A percentile compares a stretch with the other conserved stretches of the same genome.
phyloP scores from a whole-genome alignment of 2,888 invertebrate species.

The Caenorhabditis virilis region DNA sequence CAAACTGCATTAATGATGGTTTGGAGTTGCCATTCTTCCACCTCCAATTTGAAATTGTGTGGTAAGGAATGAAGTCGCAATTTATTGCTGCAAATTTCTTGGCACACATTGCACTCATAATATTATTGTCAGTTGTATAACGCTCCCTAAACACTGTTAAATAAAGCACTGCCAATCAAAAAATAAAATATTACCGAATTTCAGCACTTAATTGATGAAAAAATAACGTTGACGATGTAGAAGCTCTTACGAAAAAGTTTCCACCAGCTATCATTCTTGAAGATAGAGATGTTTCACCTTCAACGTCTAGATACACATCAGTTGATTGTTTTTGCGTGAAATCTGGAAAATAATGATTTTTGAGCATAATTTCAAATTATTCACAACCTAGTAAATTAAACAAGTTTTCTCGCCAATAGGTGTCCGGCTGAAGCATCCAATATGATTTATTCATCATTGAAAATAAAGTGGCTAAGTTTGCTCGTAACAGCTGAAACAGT shows the following conservation, averaged over 20 bases:
- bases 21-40: constrained; percentile 41
- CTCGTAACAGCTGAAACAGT: constrained; percentile 62
- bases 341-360: constrained; percentile 10
- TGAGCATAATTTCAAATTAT: background rate
- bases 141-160: constrained; percentile 31
- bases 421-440: constrained; percentile 64
- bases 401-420: constrained; percentile 61
- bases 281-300: constrained; percentile 54
- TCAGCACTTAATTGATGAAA: constrained; percentile 48
- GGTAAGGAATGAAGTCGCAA: constrained; percentile 60
- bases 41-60: constrained; percentile 58
- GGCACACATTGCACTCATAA: constrained; percentile 60
- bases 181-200: constrained; percentile 21
- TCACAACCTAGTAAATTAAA: constrained; percentile 55
- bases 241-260: constrained; percentile 56
- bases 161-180: background rate
- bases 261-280: constrained; percentile 65
- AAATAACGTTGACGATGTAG: constrained; percentile 42
- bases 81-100: constrained; percentile 33
- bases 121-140: constrained; percentile 64
- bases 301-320: constrained; percentile 50
- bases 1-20: constrained; percentile 38
- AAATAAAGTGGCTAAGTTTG: constrained; percentile 54
- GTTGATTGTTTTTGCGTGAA: constrained; percentile 28
- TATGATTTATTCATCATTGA: constrained; percentile 46